Base-by-base conservation (phyloP, 1,140 invertebrate genomes). In the Diachasma alloeum region DNA sequence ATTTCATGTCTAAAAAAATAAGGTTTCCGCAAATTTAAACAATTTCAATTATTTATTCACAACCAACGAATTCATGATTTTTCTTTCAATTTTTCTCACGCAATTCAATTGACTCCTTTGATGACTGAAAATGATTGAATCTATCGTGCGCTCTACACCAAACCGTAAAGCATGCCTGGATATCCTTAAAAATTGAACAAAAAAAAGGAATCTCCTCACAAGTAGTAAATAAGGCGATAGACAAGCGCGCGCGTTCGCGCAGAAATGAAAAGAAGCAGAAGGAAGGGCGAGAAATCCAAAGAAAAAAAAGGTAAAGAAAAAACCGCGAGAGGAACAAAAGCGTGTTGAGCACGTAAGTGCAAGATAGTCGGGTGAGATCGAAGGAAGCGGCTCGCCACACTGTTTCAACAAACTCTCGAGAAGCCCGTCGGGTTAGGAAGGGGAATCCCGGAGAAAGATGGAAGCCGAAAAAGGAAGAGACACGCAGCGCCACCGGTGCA, bases 331-430 rank as follows among this genome's bases (percentile, higher is more conserved):
- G 13, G 75, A 76, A 76, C 75, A 76, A 78, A 72, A 74, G 72
- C 72, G 72, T 78, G 76, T 73, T 73, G 70, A 63, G 76, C 76
- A 73, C 76, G 72, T 74, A 78, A 78, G 76, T 72, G 24, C 46
- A 72, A 72, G 46, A 39, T 48, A 36, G 44, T 71, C 22, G 56
- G 13, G 26, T 39, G 48, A 56, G 39, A 74, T 76, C 11, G 68
- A 76, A 76, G 68, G 68, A 76, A 76, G 42, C 68, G 15, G 46
- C 15, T 42, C 24, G 13, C 46, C 36, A 71, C 67, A 42, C 69
- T 48, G 36, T 75, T 36, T 44, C 48, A 44, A n/a, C 36, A 66
- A 44, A 53, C 48, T 53, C 48, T 53, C 48, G n/a, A 53, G 39
- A 31, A 31, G 2, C 2, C 2, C 31, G 2, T 31, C 31, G 2